These are phyloP conservation scores for Drosophila kanekoi DNA, from an alignment of 2,888 invertebrate species.

Conservation along the genomic window DNA sequence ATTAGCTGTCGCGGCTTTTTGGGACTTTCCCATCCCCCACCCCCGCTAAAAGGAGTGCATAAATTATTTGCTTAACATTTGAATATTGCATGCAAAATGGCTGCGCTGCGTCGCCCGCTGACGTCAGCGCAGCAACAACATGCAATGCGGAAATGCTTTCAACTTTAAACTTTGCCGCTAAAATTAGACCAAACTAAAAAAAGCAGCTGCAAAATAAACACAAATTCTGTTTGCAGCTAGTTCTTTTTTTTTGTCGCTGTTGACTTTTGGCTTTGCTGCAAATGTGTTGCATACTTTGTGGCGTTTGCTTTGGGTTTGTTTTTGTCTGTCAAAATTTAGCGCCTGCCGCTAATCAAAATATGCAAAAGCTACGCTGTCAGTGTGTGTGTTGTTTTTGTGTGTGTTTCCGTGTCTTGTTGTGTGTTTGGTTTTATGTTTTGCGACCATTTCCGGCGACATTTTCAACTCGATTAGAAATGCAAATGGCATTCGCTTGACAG, in stretches of 20 bases:
- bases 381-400: constrained; percentile 6
- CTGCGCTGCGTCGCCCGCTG: constrained; percentile 31
- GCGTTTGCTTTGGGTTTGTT: constrained; percentile 33
- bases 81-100: constrained; percentile 53
- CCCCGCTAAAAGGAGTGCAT: constrained; percentile 49
- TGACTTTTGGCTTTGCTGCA: constrained; percentile 45
- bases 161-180: constrained; percentile 68
- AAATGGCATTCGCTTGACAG: constrained; percentile 66
- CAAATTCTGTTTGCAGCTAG: constrained; percentile 15
- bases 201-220: constrained; percentile 21
- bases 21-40: constrained; percentile 16
- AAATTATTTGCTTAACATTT: constrained; percentile 64
- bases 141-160: constrained; percentile 51
- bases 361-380: constrained; percentile 9
- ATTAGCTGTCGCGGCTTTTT: constrained; percentile 43
- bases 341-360: constrained; percentile 49
- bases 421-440: constrained; percentile 48
- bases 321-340: constrained; percentile 40
- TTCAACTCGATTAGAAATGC: constrained; percentile 70
- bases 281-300: constrained; percentile 62
- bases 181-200: constrained; percentile 64
- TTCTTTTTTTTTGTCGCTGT: constrained; percentile 7
- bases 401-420: not conserved
- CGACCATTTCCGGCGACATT: constrained; percentile 59
- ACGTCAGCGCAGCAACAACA: constrained; percentile 54